Conservation (phyloP, 2,888 invertebrate genomes). For the Alentia gelatinosa region DNA sequence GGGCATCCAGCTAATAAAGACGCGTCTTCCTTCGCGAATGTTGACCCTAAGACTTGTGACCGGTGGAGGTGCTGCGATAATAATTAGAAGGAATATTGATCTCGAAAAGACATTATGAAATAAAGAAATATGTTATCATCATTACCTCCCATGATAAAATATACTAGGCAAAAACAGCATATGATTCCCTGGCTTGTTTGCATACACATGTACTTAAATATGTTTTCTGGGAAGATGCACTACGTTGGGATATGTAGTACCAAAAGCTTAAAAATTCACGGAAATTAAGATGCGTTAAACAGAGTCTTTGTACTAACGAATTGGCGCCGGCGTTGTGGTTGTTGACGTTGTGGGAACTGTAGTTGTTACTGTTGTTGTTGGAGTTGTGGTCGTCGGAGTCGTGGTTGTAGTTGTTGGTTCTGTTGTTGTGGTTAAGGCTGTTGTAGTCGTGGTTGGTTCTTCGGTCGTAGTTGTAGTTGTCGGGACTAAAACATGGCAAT, state of each 20-base stretch:
- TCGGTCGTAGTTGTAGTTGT: background rate
- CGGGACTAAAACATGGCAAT: background rate
- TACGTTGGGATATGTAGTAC: too few relatives aligned
- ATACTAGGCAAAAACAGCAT: background rate
- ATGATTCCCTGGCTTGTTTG: too few relatives aligned
- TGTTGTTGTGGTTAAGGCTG: slow-evolving; percentile 49
- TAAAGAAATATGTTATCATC: background rate
- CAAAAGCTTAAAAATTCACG: too few relatives aligned
- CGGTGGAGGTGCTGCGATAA: slow-evolving; percentile 23
- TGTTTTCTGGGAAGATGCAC: too few relatives aligned
- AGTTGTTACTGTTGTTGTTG: slow-evolving; percentile 49
- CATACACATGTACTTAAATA: too few relatives aligned
- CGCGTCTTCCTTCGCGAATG: background rate
- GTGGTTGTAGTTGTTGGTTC: slow-evolving; percentile 48
- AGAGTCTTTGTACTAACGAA: background rate
- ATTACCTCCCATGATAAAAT: too few relatives aligned
- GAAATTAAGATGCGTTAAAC: too few relatives aligned
- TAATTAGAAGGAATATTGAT: too few relatives aligned
- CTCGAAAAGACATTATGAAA: too few relatives aligned
- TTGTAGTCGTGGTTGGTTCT: slow-evolving; percentile 55
- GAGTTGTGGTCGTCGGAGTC: slow-evolving; percentile 50
- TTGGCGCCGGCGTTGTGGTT: slow-evolving; percentile 33
- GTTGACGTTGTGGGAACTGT: slow-evolving; percentile 45
- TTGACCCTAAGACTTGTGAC: background rate
- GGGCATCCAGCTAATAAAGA: background rate